Base-by-base conservation (phyloP, 2,888 invertebrate genomes). In the Allygus modestus region DNA sequence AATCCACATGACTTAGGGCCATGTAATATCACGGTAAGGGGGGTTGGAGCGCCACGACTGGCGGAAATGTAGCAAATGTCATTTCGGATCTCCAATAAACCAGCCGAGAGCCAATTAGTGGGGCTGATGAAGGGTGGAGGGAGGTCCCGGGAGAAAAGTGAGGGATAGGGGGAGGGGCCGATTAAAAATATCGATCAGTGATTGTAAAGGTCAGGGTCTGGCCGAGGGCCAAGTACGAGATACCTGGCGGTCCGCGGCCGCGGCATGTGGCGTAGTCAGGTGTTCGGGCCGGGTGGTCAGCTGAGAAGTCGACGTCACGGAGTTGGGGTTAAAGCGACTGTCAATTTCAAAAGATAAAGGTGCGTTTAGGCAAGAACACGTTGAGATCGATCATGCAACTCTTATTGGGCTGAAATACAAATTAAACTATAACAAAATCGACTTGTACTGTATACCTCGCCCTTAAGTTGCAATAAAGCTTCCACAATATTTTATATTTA, bases 101-200 rank as follows among this genome's bases (percentile, higher is more conserved):
- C 54, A 11, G 28, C 28, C 65, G 65, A 0, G 26, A 28, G 75
- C 75, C 75, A 77, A 77, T 77, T 46, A 37, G 26, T 12, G 41
- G 41, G 41, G 9, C 75, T 46, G 75, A 77, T 77, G 69, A 54
- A 73, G 58, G 54, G 43, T 69, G 17, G 43, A 46, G 81, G 73
- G 33, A 15, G 58, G 61, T 46, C n/a, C 46, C 9, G 81, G 33
- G 79, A 65, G 20, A 20, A 58, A 77, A 82, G 33, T 17, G 83
- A 79, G 37, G 73, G 65, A 41, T 43, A 73, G 58, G 28, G 51
- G 58, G 26, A 15, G 26, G 31, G 54, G 41, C 20, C 41, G 79
- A 79, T 79, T 79, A 79, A 79, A 79, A 79, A 79, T 79, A 79
- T 79, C 79, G 79, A 65, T 79, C 79, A 58, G 79, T 37, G 58